Percentiles rank a stretch among this genome's conserved stretches.
Conservation (phyloP, 2,797 vertebrate species). For the Poecile montanus region DNA sequence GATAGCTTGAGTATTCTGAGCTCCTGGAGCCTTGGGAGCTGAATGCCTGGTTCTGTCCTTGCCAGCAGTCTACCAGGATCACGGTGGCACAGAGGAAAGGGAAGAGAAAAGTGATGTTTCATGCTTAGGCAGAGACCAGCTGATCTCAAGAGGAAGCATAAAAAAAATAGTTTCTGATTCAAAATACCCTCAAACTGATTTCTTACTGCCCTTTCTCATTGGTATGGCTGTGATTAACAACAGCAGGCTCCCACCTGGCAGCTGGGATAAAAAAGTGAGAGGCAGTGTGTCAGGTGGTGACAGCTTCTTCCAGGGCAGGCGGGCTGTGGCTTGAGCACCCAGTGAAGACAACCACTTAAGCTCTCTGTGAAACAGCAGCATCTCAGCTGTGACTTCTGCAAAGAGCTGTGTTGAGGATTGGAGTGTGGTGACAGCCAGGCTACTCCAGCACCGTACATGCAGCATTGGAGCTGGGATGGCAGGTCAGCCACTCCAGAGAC, state of each 20-base stretch:
- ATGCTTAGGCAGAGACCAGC: background rate
- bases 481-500: background rate
- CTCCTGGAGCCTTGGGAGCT: background rate
- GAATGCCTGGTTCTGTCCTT: background rate
- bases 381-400: background rate
- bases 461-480: background rate
- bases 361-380: background rate
- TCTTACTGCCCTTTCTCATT: background rate
- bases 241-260: background rate
- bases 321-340: background rate
- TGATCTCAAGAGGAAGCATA: background rate
- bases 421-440: background rate
- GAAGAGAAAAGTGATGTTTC: background rate
- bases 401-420: background rate
- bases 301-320: background rate
- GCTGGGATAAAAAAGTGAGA: background rate
- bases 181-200: background rate
- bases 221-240: background rate
- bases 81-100: background rate
- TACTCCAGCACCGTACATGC: background rate
- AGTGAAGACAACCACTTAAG: background rate
- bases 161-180: background rate
- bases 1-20: background rate
- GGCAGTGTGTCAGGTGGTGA: fast-evolving
- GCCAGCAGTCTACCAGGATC: background rate